Evolutionary conservation across 2,797 vertebrate species (phyloP), one percentile per base, ranked within the genome.

Genomic region (Chelon labrosus): DNA sequence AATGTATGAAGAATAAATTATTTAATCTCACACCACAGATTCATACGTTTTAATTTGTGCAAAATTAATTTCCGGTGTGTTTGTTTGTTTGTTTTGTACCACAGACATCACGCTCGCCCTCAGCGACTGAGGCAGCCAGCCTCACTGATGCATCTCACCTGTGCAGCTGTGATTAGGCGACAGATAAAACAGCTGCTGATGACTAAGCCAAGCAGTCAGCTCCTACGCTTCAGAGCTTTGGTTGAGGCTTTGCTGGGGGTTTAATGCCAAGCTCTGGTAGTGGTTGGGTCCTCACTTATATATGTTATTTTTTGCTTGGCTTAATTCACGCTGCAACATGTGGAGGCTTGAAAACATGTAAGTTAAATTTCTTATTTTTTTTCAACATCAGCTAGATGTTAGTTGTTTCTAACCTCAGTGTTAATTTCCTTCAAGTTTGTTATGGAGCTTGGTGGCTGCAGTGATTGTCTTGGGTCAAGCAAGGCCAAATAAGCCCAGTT

Each of bases 391-490:
- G 13, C 13, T 42, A n/a, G 13, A 0, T 4, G 2, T 39, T 37
- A 12, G 5, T 2, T 16, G 2, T 39, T 7, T 73, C 7, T 77
- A 17, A 66, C 3, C 0, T 20, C 0, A 14, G 0, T 17, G 42
- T 13, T 7, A n/a, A 38, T 7, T 47, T 16, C 72, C 10, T 70
- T 46, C 0, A 25, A 95, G 95, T 49, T 53, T 88, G 2, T 65
- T 86, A 54, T 92, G 93, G 92, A 84, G 70, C 74, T 56, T 92
- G 67, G 16, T 91, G 76, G 76, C 84, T 60, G 83, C 76, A 50
- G 69, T 86, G 19, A 74, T 73, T 10, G 7, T 71, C 20, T 64
- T 72, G 51, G 69, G 83, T 72, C 89, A 92, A 73, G 79, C 83
- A 17, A 88, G 70, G 89, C 75, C 79, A 54, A 86, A 76, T 66